These are phyloP conservation scores for Danio choprae DNA, from an alignment of 2,797 vertebrate genomes.

Conservation along the genomic window DNA sequence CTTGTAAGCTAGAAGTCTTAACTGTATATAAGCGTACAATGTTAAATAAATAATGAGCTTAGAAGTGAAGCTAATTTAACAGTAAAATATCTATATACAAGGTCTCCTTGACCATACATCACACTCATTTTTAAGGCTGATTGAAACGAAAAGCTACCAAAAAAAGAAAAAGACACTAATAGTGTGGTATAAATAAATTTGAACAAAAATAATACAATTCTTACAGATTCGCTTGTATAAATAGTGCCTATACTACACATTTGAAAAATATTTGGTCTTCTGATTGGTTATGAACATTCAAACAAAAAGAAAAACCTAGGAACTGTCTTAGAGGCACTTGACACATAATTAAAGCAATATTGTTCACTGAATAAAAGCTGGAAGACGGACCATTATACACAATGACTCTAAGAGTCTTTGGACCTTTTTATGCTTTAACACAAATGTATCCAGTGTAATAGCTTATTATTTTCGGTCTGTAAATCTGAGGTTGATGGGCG, in stretches of 20 bases:
- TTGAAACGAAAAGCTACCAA: not conserved
- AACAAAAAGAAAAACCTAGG: not conserved
- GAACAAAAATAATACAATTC: not conserved
- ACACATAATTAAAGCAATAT: slow-evolving; percentile 1
- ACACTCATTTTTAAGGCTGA: not conserved
- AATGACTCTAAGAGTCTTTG: slow-evolving; percentile 3
- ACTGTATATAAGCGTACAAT: not conserved
- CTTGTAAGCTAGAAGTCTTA: slow-evolving; percentile 11
- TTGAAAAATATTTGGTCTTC: not conserved
- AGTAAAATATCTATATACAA: slow-evolving; percentile 31
- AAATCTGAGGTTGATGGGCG: slow-evolving; percentile 84
- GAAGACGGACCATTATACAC: not conserved
- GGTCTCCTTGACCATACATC: slow-evolving; percentile 4
- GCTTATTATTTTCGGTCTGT: slow-evolving; percentile 73
- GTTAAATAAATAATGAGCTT: slow-evolving; percentile 43
- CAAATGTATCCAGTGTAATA: not conserved
- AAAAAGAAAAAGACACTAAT: not conserved
- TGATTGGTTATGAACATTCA: not conserved
- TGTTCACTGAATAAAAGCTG: not conserved
- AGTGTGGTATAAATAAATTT: not conserved
- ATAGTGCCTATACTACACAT: not conserved
- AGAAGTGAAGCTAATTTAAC: not conserved
- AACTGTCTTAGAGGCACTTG: not conserved
- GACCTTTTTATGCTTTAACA: not conserved
- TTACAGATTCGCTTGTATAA: not conserved